Conservation (phyloP, 2,888 invertebrate species). For the Meiosimyza decipiens region DNA sequence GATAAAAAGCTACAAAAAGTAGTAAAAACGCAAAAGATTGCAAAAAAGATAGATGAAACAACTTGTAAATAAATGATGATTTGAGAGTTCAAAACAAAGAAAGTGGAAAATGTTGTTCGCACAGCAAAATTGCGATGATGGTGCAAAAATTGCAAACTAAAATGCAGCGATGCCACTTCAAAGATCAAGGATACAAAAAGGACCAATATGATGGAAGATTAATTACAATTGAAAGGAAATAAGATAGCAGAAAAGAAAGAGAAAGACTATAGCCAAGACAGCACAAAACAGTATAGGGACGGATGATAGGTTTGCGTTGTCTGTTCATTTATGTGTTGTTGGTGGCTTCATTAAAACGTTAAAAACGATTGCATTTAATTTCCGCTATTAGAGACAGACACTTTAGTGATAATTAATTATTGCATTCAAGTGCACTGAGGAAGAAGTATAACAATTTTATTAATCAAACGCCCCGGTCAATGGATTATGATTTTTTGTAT, state of each 20-base stretch:
- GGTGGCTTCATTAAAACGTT: too few relatives aligned
- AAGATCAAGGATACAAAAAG: too few relatives aligned
- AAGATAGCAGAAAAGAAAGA: background rate
- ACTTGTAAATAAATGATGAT: background rate
- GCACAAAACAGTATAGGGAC: background rate
- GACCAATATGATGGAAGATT: background rate
- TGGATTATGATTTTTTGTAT: too few relatives aligned
- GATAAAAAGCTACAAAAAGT: background rate
- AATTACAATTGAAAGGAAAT: constrained; percentile 7
- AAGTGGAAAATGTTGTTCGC: background rate
- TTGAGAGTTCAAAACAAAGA: background rate
- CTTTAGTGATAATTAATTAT: too few relatives aligned
- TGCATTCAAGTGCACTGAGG: too few relatives aligned
- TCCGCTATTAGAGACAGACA: too few relatives aligned
- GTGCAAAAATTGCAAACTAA: background rate
- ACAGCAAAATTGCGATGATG: background rate
- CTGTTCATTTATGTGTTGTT: background rate
- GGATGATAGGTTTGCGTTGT: background rate
- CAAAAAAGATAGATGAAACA: background rate
- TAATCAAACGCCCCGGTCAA: too few relatives aligned
- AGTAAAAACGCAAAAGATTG: background rate
- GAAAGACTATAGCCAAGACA: background rate
- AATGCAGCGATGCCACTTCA: background rate
- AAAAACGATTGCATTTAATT: too few relatives aligned
- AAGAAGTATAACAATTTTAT: too few relatives aligned